Base-by-base conservation (phyloP, 2,888 invertebrate genomes). In the Ochropacha duplaris region DNA sequence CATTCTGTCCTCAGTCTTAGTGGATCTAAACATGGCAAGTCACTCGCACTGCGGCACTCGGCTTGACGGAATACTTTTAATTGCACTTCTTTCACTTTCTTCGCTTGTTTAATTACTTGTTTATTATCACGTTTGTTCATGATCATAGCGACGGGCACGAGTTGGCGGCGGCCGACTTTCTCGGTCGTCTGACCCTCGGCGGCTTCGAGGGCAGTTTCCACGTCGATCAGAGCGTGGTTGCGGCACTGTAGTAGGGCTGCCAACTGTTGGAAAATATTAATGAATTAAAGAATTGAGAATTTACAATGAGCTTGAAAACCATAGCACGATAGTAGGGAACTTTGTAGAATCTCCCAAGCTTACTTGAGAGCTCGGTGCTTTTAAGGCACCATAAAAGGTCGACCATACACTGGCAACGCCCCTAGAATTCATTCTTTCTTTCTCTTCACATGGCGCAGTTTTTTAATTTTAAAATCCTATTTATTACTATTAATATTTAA, bases 191-290 rank as follows among this genome's bases (percentile, higher is more conserved):
- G 82, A 0, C 86, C 84, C 58, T 93, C 93, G 0, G 92, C 93
- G 0, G 93, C 94, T 64, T 94, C 94, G 6, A 92, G 69, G 0
- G 94, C 94, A 0, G 93, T 92, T 64, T 94, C 93, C 0, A 94
- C 93, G 75, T 93, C 93, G 34, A 91, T 73, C 0, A 92, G 69
- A 0, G 88, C 88, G 73, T 92, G 90, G 74, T 92, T 90, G 0
- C 89, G 86, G 64, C 91, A 89, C 58, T 87, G 88, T 0, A 92
- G 84, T 0, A 92, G 71, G 0, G 91, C 84, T 54, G 92, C 84
- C 64, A 92, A 64, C 92, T 93, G 79, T 16, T 19, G 22, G 49
- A 22, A 16, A 56, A 0, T 9, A n/a, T 50, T 31, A 16, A 28
- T 26, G 22, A 39, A 26, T 11, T 34, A 11, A 28, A 34, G 8